Base-by-base conservation (phyloP, 1,140 invertebrate species). In the Pseudomyrmex sp. region DNA sequence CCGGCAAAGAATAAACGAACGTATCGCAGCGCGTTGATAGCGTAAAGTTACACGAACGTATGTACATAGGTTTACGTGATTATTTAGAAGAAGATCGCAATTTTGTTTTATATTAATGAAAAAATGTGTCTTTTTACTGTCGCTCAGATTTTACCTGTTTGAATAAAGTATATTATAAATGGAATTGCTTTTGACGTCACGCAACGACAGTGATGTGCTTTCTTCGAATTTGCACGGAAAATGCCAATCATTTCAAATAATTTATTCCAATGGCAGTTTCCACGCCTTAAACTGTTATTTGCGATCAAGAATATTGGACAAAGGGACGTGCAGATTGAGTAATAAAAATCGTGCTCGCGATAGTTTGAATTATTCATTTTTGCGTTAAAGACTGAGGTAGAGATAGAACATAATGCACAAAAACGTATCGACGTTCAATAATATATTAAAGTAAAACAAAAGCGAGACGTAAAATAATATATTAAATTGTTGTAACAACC, bases 1-100 rank as follows among this genome's bases (percentile, higher is more conserved):
- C 77, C 79, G 72, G 56, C 13, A 48, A 13, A 46, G 15, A 72
- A 75, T 46, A 44, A 58, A 23, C 66, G 8, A 56, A 44, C 9
- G 9, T 61, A 62, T 44, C 23, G 12, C 9, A 5, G 7, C 65
- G 2, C 5, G 26, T 70, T 7, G 10, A 59, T 48, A 56, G 26
- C 4, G n/a, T 0, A 0, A 46, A 46, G 9, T 50, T 13, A 10
- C 13, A 18, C n/a, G 15, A 20, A 52, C 46, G 20, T 10, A 35
- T 7, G 5, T 58, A 35, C 50, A 70, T 54, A 54, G 23, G 5
- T 70, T 18, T 0, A 3, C 35, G 7, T 13, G 46, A 68, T 77
- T 77, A 56, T 76, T 44, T n/a, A 52, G 20, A 18, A 52, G 20
- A 18, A 35, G 35, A 35, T 35, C 7, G 35, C 35, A 35, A 35